Evolutionary conservation across 1,140 invertebrate genomes (phyloP).

Genomic region (Melitaea cinxia): DNA sequence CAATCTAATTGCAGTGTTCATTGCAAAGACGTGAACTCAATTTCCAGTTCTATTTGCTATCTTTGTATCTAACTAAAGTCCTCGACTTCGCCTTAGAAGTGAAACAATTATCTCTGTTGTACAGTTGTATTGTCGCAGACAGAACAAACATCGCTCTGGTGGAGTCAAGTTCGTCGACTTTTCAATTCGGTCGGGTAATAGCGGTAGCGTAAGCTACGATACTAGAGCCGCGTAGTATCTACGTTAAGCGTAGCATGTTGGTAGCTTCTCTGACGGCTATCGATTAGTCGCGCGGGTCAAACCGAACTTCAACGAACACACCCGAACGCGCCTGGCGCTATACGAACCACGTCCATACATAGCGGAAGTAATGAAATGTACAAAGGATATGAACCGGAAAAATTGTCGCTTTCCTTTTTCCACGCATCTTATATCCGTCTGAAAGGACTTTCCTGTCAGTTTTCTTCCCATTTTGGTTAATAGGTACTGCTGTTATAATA

Average conservation of each 20-base stretch:
- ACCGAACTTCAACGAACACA: conserved; percentile 53
- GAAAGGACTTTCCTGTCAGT: conserved; percentile 57
- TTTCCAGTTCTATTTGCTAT: conserved; percentile 44
- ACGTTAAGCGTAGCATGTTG: conserved; percentile 64
- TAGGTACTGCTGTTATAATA: conserved; percentile 1
- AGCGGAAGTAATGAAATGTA: conserved; percentile 81
- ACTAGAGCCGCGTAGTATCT: conserved; percentile 63
- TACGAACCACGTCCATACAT: conserved; percentile 65
- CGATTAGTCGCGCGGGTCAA: conserved; percentile 67
- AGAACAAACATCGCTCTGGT: conserved; percentile 37
- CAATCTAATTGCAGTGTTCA: conserved; percentile 44
- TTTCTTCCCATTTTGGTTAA: conserved; percentile 37
- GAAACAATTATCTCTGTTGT: conserved; percentile 51
- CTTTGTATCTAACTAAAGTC: conserved; percentile 44
- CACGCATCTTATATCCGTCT: conserved; percentile 59
- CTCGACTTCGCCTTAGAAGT: conserved; percentile 30
- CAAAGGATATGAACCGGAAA: conserved; percentile 78
- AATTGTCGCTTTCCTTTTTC: conserved; percentile 75
- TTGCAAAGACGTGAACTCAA: conserved; percentile 38
- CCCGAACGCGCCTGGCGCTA: conserved; percentile 53
- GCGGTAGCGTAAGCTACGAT: conserved; percentile 67
- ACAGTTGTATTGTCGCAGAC: conserved; percentile 26
- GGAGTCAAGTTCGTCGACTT: conserved; percentile 54
- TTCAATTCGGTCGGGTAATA: conserved; percentile 56
- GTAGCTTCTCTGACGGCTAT: conserved; percentile 66